Percentiles rank a stretch among this genome's conserved stretches.
Conservation (phyloP, 2,888 invertebrate genomes). For the Alviniconcha strummeri region DNA sequence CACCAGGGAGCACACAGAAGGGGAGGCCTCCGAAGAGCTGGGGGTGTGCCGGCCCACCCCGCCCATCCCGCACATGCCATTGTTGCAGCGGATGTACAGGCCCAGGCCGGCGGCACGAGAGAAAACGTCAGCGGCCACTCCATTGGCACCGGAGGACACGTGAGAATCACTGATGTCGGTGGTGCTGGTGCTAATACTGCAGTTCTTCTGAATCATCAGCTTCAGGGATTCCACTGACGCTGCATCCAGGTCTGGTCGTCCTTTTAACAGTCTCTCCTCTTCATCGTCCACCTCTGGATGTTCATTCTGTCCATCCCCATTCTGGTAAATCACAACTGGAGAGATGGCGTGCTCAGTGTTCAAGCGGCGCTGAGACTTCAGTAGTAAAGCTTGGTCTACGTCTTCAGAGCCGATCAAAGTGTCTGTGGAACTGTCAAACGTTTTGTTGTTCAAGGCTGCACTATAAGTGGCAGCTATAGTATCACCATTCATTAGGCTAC, state of each 20-base stretch:
- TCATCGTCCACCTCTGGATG: constrained; percentile 28
- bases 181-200: constrained; percentile 70
- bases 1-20: constrained; percentile 56
- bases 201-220: constrained; percentile 37
- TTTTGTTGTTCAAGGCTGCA: background rate
- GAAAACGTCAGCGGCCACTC: constrained; percentile 5
- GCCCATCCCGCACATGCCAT: constrained; percentile 29
- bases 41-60: constrained; percentile 29
- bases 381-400: constrained; percentile 14
- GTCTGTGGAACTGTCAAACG: constrained; percentile 30
- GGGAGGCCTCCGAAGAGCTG: constrained; percentile 47
- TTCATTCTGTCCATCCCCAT: constrained; percentile 29
- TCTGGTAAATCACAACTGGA: constrained; percentile 12
- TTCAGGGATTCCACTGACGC: constrained; percentile 19
- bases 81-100: constrained; percentile 33
- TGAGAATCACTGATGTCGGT: constrained; percentile 69
- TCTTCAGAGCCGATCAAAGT: constrained; percentile 25
- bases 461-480: background rate
- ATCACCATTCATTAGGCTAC: constrained; percentile 15
- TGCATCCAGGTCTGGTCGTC: background rate
- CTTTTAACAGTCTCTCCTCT: background rate
- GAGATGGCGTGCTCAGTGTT: background rate
- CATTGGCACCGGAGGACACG: constrained; percentile 39
- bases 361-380: constrained; percentile 10
- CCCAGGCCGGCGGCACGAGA: constrained; percentile 11